Evolutionary conservation across 2,113 vertebrate species (phyloP).

Genomic region (Gulo gulo): DNA sequence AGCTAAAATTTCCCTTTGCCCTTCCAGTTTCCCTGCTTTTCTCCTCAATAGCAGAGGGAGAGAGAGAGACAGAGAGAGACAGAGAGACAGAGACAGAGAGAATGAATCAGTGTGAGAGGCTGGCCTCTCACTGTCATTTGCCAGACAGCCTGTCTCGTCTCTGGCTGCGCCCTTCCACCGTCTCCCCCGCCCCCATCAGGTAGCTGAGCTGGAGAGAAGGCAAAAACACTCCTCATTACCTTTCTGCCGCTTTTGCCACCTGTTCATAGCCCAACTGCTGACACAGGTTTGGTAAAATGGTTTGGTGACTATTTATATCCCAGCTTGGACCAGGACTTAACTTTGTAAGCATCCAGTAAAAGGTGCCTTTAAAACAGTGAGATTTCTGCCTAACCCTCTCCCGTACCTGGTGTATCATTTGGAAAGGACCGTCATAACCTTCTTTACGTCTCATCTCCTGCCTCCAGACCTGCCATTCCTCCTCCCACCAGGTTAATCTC

Average conservation of each 20-base stretch:
- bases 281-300: not conserved
- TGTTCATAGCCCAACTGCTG: not conserved
- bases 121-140: not conserved
- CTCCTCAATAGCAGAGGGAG: not conserved
- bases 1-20: slow-evolving; percentile 8
- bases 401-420: not conserved
- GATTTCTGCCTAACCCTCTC: not conserved
- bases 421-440: not conserved
- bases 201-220: not conserved
- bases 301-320: not conserved
- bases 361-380: slow-evolving; percentile 16
- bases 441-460: not conserved
- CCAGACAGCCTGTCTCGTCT: not conserved
- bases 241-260: not conserved
- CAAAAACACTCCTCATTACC: not conserved
- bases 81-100: too few species aligned
- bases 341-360: slow-evolving; percentile 6
- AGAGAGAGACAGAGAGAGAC: not conserved
- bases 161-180: not conserved
- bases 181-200: too few species aligned
- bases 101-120: not conserved
- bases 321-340: slow-evolving; percentile 26
- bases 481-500: not conserved
- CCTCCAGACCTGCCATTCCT: not conserved
- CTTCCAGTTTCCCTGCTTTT: slow-evolving; percentile 46